Evolutionary conservation across 1,140 invertebrate genomes (phyloP), one percentile per base, ranked within the genome.

Genomic region (Carposina sasakii): DNA sequence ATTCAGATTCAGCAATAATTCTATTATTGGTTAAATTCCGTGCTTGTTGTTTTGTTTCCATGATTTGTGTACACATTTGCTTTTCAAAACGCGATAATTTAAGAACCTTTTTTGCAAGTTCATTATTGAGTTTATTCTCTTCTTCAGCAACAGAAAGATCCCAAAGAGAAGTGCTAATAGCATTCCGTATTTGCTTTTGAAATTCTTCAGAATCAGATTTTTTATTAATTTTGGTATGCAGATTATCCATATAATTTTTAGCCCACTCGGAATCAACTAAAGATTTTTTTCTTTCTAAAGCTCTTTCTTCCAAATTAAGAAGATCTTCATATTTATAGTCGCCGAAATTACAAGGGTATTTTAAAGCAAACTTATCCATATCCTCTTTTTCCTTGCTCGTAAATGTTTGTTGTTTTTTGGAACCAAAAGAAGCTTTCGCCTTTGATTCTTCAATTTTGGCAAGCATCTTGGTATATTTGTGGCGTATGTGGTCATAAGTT

Each of bases 71-170:
- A 22, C 87, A 76, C 69, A 91, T 87, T 67, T 88, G 86, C 60
- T 90, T 90, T 53, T 91, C 90, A 63, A 89, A 90, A 19, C 85
- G 75, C 1, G 89, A 89, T 42, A 90, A 81, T 55, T 87, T 86
- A 53, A 89, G 62, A 2, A 90, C 76, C 54, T 87, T 87, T 46
- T 84, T 78, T 0, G 84, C 84, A 12, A 89, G 65, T n/a, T 79
- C 64, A 28, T 70, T 71, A 52, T 89, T 82, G 16, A 87, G 62
- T 40, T 81, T 68, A 33, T 60, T 57, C 49, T 89, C 86, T 61
- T 89, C 86, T 59, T 86, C 75, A 41, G 57, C 71, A 37, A 81
- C 59, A 33, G 69, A 73, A 54, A 72, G 51, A 54, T 79, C 67
- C 76, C 78, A 83, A 48, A 81, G 52, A 2, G 69, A 71, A 36